Conservation (phyloP, 2,797 vertebrate species). For the Denticeps clupeoides region DNA sequence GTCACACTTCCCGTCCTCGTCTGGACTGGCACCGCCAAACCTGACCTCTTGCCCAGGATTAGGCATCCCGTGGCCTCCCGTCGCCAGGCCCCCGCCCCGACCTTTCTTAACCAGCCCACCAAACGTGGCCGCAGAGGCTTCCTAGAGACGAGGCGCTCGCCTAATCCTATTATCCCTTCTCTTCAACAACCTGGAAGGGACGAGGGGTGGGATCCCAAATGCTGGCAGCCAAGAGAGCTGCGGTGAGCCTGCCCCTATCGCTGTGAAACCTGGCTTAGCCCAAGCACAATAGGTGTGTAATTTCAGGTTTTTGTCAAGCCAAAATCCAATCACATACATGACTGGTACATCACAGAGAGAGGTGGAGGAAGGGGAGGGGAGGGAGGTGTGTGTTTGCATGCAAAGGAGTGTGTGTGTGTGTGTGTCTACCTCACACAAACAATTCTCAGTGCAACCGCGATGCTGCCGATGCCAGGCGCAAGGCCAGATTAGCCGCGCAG, state of each 20-base stretch:
- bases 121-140: conserved; percentile 69
- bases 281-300: conserved; percentile 96
- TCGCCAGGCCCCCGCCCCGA: not conserved
- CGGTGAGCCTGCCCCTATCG: conserved; percentile 61
- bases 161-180: conserved; percentile 89
- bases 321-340: conserved; percentile 99
- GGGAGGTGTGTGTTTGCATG: not conserved
- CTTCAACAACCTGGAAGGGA: conserved; percentile 71
- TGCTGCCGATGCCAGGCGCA: conserved; percentile 32
- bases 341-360: conserved; percentile 89
- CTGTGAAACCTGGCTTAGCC: conserved; percentile 84
- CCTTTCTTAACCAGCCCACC: conserved; percentile 29
- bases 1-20: not conserved
- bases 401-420: not conserved
- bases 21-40: conserved; percentile 26
- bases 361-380: conserved; percentile 16
- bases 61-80: not conserved
- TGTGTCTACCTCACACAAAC: conserved; percentile 71
- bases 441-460: conserved; percentile 41
- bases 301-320: conserved; percentile 98
- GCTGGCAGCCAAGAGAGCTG: conserved; percentile 68
- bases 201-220: conserved; percentile 63
- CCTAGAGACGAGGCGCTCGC: conserved; percentile 61
- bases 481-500: conserved; percentile 34
- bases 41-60: conserved; percentile 4